Conservation (phyloP, 2,888 invertebrate species). For the Drosophila putrida region DNA sequence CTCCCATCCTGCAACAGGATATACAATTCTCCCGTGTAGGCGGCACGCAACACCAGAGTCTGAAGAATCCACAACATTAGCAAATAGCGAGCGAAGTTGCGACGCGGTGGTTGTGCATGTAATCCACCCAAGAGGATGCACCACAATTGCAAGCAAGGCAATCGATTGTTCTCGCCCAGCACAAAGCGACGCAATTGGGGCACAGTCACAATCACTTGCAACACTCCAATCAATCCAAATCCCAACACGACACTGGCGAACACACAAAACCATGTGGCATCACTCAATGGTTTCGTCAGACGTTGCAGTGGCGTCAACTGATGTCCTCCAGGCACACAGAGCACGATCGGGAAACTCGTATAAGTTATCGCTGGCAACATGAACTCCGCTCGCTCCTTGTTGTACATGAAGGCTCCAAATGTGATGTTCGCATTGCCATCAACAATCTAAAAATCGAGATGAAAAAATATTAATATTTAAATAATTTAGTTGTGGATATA, state of each 20-base stretch:
- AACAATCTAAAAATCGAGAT: slow-evolving; percentile 58
- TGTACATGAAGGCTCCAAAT: slow-evolving; percentile 72
- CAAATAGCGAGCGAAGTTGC: slow-evolving; percentile 82
- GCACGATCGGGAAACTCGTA: slow-evolving; percentile 68
- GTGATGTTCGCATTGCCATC: slow-evolving; percentile 77
- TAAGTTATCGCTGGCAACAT: slow-evolving; percentile 77
- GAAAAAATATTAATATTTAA: no score
- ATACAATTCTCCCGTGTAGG: slow-evolving; percentile 79
- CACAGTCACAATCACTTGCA: slow-evolving; percentile 26
- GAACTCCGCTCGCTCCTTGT: slow-evolving; percentile 44
- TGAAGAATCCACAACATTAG: slow-evolving; percentile 77
- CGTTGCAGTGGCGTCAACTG: slow-evolving; percentile 72
- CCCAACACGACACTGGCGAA: slow-evolving; percentile 58
- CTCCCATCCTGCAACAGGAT: slow-evolving; percentile 80
- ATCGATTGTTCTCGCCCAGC: slow-evolving; percentile 69
- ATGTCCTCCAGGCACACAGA: slow-evolving; percentile 73
- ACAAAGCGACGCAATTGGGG: slow-evolving; percentile 58
- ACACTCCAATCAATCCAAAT: slow-evolving; percentile 54
- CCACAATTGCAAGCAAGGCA: slow-evolving; percentile 73
- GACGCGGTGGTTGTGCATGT: slow-evolving; percentile 58
- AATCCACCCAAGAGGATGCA: slow-evolving; percentile 69
- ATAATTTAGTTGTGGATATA: no score
- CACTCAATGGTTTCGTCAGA: slow-evolving; percentile 75
- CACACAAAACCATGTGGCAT: slow-evolving; percentile 77
- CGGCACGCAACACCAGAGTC: slow-evolving; percentile 76